Evolutionary conservation across 2,113 vertebrate genomes (phyloP).

Genomic region (Aptenodytes forsteri): DNA sequence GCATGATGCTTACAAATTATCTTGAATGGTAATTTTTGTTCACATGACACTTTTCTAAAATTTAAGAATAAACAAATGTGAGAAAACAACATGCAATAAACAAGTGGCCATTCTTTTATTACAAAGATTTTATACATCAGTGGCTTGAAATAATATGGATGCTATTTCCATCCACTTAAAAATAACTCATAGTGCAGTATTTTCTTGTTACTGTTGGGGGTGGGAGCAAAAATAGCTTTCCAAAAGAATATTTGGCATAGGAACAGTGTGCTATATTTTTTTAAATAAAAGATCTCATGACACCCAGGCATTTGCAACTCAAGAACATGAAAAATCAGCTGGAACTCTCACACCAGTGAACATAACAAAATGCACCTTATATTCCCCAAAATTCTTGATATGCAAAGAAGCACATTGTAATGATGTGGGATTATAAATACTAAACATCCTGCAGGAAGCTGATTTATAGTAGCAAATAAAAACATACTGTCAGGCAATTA

Average conservation of each 20-base stretch:
- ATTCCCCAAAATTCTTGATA: not conserved
- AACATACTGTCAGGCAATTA: not conserved
- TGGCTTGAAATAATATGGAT: constrained; percentile 74
- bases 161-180: constrained; percentile 75
- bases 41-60: constrained; percentile 50
- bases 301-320: constrained; percentile 36
- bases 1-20: not conserved
- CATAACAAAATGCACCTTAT: not conserved
- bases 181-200: constrained; percentile 75
- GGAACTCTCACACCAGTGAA: not conserved
- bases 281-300: constrained; percentile 66
- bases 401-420: not conserved
- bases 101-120: constrained; percentile 63
- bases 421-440: not conserved
- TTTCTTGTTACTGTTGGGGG: constrained; percentile 75
- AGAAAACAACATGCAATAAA: constrained; percentile 70
- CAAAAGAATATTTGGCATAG: constrained; percentile 69
- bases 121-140: constrained; percentile 65
- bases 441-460: not conserved
- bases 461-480: constrained; percentile 13
- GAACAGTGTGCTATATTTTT: constrained; percentile 49
- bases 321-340: constrained; percentile 26
- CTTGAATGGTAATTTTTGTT: not conserved
- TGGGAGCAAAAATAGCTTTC: constrained; percentile 72
- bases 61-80: constrained; percentile 19